phyloP scores from a whole-genome alignment of 2,113 vertebrate genomes.

The Marcusenius ussheri region DNA sequence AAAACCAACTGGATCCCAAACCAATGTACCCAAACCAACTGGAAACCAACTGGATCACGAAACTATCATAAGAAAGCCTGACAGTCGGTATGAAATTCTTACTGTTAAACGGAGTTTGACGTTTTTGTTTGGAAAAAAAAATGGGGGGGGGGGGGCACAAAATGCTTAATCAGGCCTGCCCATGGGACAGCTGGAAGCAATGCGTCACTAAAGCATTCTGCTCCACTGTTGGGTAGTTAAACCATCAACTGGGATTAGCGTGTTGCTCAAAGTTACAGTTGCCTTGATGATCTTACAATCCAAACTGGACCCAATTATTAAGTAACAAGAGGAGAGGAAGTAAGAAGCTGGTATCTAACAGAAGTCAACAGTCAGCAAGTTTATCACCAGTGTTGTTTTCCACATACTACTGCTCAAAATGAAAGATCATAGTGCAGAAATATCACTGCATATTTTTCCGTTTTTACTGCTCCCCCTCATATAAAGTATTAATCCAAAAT shows the following conservation, averaged over 20 bases:
- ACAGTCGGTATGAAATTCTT: no score
- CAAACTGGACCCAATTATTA: not conserved
- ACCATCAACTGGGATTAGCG: not conserved
- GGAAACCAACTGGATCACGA: not conserved
- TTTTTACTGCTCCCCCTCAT: not conserved
- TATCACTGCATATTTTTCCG: not conserved
- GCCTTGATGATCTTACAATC: not conserved
- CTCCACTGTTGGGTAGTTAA: not conserved
- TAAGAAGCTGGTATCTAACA: not conserved
- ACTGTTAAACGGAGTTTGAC: not conserved
- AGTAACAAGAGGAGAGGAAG: not conserved
- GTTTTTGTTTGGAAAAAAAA: not conserved
- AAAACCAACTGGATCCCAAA: not conserved
- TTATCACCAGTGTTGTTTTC: not conserved
- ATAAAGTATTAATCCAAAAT: not conserved
- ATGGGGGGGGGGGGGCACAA: not conserved
- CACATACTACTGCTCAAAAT: not conserved
- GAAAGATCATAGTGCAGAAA: not conserved
- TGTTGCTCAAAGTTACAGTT: not conserved
- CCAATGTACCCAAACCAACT: no score
- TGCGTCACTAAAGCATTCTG: not conserved
- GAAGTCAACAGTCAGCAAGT: slow-evolving; percentile 4
- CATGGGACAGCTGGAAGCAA: not conserved
- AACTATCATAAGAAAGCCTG: not conserved
- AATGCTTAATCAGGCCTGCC: not conserved